Percentiles rank a stretch among this genome's conserved stretches.
These are phyloP conservation scores for Ptychoptera contaminata DNA, from an alignment of 2,888 invertebrate genomes.

Conservation along the genomic window DNA sequence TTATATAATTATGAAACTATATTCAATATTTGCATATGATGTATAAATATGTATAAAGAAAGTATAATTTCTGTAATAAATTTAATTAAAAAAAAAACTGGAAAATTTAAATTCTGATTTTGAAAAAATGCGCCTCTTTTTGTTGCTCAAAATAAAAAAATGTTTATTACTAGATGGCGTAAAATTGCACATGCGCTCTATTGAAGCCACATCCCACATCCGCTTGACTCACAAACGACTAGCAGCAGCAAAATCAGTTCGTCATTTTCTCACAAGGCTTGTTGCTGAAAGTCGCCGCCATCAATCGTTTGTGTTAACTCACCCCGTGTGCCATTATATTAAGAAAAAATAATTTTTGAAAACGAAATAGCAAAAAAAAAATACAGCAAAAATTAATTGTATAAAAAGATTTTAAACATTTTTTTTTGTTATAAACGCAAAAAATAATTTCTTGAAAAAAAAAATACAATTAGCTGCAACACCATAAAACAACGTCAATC, in stretches of 20 bases:
- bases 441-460: neutral
- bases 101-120: neutral
- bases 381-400: neutral
- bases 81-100: too few species aligned
- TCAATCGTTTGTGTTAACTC: slow-evolving; percentile 6
- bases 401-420: neutral
- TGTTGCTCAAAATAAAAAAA: neutral
- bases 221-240: neutral
- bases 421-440: neutral
- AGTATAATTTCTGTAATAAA: too few species aligned
- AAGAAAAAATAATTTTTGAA: neutral
- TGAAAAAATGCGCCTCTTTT: neutral
- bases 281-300: slow-evolving; percentile 4
- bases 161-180: neutral
- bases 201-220: slow-evolving; percentile 5
- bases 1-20: too few species aligned
- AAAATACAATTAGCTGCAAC: neutral
- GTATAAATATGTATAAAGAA: too few species aligned
- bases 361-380: too few species aligned
- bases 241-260: neutral
- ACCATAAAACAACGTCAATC: too few species aligned
- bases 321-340: slow-evolving; percentile 5
- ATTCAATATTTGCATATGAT: too few species aligned
- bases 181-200: neutral
- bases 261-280: neutral